Base-by-base conservation (phyloP, 2,888 invertebrate species). In the Alcis repandata region DNA sequence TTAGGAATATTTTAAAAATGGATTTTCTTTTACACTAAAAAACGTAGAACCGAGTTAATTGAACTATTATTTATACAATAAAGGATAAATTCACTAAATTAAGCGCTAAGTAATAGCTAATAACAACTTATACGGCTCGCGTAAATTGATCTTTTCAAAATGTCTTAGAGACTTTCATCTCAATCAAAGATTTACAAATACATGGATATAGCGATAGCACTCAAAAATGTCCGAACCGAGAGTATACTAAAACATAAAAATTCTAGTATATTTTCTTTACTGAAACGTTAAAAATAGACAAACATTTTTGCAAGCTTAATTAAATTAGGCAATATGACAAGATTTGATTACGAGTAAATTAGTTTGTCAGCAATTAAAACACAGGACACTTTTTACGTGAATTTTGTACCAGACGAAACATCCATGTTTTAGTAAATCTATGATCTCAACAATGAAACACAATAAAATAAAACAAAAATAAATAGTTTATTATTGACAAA, bases 141-240 rank as follows among this genome's bases (percentile, higher is more conserved):
- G 72, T 75, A 73, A 71, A 76, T 77, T 75, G 75, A 73, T 60
- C 59, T 60, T 49, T 69, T 78, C 72, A 73, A 78, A 78, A 73
- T 75, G 86, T 88, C 86, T 87, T 78, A 80, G 79, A 85, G 79
- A 85, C 85, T 73, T 74, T 62, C 70, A 76, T 79, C 79, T 76
- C 79, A 87, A 86, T 84, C 27, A 27, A 4, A 27, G 27, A 27
- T 27, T 27, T 27, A 27, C 27, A 27, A 27, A 27, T 6, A 27
- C 27, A 27, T 27, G 27, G 27, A 27, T 27, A 4, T 27, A 2
- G 6, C 3, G 2, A 6, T 6, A 27, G 27, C 27, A 6, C 27
- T 27, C 27, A 27, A 27, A 27, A 27, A 27, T 4, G 27, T 27
- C 6, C 27, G 6, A 27, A 27, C 27, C 27, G 6, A 6, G 6